phyloP scores from a whole-genome alignment of 2,797 vertebrate species.

The Acanthurus tractus region DNA sequence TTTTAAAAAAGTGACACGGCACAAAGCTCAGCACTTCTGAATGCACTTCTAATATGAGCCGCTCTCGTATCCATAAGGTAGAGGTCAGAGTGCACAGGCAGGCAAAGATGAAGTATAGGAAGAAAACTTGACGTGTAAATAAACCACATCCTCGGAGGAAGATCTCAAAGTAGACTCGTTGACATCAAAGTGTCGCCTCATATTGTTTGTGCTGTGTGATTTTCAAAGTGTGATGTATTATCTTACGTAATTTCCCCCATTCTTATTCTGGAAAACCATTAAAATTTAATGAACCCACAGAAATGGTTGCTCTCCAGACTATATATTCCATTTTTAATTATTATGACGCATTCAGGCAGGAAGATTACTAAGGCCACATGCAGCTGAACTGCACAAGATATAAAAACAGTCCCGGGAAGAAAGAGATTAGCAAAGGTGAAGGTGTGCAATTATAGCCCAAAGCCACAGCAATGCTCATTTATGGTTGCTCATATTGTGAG shows the following conservation, averaged over 20 bases:
- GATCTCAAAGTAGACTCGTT: constrained; percentile 6
- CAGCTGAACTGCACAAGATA: constrained; percentile 42
- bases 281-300: constrained; percentile 65
- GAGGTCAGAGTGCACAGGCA: constrained; percentile 1
- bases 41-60: background rate
- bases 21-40: background rate
- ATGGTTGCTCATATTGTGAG: background rate
- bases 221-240: constrained; percentile 39
- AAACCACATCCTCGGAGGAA: background rate
- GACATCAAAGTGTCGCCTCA: constrained; percentile 13
- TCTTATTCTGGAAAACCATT: constrained; percentile 62
- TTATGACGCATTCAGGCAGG: constrained; percentile 60
- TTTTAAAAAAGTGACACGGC: constrained; percentile 16
- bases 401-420: constrained; percentile 34
- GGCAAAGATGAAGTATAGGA: background rate
- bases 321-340: constrained; percentile 77
- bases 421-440: constrained; percentile 44
- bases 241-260: constrained; percentile 60
- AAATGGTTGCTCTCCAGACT: constrained; percentile 61
- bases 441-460: constrained; percentile 22
- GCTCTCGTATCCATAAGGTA: background rate
- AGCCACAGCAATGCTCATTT: background rate
- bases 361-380: constrained; percentile 35
- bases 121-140: background rate
- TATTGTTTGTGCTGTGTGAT: constrained; percentile 43